Evolutionary conservation across 1,140 invertebrate species (phyloP).

Genomic region (Rhyacophila brunnea): DNA sequence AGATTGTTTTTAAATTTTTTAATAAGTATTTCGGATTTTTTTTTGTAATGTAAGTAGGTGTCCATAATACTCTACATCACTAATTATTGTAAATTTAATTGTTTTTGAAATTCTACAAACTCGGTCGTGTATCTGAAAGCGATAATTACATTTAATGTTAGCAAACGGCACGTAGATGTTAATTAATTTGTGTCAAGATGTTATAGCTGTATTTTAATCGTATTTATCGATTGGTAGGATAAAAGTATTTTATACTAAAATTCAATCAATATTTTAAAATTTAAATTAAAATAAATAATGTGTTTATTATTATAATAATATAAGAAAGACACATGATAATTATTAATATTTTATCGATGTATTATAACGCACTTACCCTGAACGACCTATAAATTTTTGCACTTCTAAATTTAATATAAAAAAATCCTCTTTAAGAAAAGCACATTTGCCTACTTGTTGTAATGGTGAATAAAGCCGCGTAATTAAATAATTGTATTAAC

Average conservation of each 20-base stretch:
- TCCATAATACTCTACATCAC: conserved; percentile 26
- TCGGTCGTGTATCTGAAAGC: conserved; percentile 35
- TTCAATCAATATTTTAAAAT: neutral
- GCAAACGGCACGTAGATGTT: conserved; percentile 17
- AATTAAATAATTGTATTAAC: too few relatives aligned
- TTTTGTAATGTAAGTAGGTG: conserved; percentile 43
- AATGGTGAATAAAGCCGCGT: too few relatives aligned
- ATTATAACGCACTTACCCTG: neutral
- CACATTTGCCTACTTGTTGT: too few relatives aligned
- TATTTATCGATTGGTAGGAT: neutral
- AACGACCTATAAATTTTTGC: neutral
- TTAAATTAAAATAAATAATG: neutral
- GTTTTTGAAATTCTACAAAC: conserved; percentile 28
- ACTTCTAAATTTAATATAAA: too few relatives aligned
- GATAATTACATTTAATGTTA: conserved; percentile 34
- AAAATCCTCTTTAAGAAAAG: too few relatives aligned
- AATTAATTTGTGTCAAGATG: conserved; percentile 19
- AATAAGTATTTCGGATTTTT: conserved; percentile 1
- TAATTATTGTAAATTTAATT: conserved; percentile 21
- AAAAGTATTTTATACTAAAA: conserved; percentile 2
- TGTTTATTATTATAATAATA: too few relatives aligned
- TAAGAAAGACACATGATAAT: too few relatives aligned
- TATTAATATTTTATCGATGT: neutral
- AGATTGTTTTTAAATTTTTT: conserved; percentile 6
- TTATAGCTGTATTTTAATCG: neutral